A percentile compares a stretch with the other conserved stretches of the same genome.
Evolutionary conservation across 2,888 invertebrate species (phyloP).

Genomic region (Oligia latruncula): DNA sequence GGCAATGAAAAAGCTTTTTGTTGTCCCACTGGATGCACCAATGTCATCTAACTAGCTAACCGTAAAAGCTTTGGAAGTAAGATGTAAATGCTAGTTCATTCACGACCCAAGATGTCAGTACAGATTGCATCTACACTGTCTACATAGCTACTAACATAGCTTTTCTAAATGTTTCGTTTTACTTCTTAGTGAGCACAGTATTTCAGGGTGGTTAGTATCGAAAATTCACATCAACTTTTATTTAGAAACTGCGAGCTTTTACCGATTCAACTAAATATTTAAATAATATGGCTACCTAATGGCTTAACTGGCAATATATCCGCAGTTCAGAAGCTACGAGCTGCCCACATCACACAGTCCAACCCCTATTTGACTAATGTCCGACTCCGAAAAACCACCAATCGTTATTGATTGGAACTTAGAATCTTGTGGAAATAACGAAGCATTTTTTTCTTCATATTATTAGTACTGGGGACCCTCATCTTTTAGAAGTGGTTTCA

Average conservation of each 20-base stretch:
- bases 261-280: neutral
- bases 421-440: neutral
- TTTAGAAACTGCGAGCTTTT: neutral
- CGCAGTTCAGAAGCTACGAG: neutral
- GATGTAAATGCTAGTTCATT: conserved; percentile 4
- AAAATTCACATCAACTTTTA: neutral
- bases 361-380: neutral
- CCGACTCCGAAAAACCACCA: neutral
- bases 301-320: neutral
- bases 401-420: neutral
- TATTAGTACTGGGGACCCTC: neutral
- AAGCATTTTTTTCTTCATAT: neutral
- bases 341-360: neutral
- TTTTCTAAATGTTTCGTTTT: conserved; percentile 6
- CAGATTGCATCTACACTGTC: neutral
- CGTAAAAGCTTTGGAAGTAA: conserved; percentile 6
- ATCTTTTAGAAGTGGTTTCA: neutral
- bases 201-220: neutral
- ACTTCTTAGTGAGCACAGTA: neutral
- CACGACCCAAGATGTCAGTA: neutral
- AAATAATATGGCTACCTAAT: too few relatives aligned
- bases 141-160: neutral
- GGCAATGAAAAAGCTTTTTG: conserved; percentile 35
- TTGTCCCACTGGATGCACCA: conserved; percentile 2
- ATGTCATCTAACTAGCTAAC: conserved; percentile 3